These are phyloP conservation scores for Eulemur mongoz DNA, from an alignment of 2,797 vertebrate species.

Conservation along the genomic window DNA sequence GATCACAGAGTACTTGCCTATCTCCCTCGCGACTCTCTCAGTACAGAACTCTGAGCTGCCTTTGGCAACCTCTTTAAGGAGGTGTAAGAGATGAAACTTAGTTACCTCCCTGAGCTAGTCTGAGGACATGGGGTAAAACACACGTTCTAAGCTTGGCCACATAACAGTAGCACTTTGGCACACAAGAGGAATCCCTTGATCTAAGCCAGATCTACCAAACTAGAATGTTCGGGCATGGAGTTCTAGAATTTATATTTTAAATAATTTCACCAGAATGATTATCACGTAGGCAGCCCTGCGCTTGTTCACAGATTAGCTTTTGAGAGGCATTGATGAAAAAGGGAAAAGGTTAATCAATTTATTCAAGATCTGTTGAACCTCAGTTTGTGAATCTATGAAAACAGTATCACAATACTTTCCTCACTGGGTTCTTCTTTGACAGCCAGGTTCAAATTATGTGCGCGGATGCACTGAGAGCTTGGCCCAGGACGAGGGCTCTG, in stretches of 20 bases:
- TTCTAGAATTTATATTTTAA: constrained; percentile 20
- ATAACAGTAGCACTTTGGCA: neutral
- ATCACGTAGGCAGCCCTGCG: neutral
- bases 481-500: neutral
- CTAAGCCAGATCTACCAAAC: neutral
- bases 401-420: neutral
- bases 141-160: neutral
- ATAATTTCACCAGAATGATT: neutral
- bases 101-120: neutral
- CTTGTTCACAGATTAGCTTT: neutral
- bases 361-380: neutral
- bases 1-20: neutral
- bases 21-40: neutral
- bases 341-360: neutral
- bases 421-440: neutral
- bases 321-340: neutral
- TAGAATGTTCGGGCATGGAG: neutral
- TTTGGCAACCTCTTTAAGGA: neutral
- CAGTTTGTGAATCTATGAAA: neutral
- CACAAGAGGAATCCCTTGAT: neutral
- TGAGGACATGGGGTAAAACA: neutral
- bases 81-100: neutral
- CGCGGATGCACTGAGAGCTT: neutral
- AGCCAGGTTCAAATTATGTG: neutral
- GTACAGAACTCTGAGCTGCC: neutral